A percentile compares a stretch with the other conserved stretches of the same genome.
Conservation (phyloP, 2,113 vertebrate genomes). For the Morone chrysops region DNA sequence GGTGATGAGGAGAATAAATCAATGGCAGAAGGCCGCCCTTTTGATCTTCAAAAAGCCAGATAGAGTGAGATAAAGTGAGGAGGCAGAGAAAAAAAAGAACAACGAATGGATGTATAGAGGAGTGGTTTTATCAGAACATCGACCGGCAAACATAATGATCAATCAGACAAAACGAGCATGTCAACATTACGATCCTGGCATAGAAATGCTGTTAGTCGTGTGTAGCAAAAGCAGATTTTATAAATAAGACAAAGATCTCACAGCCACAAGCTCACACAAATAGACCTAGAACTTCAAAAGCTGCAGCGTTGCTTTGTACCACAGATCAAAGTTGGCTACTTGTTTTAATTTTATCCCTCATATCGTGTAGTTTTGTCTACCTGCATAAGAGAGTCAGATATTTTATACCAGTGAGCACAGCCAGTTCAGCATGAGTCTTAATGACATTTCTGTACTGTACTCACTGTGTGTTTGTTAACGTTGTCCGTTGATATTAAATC, state of each 20-base stretch:
- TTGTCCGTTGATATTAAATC: not conserved
- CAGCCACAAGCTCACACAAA: slow-evolving; percentile 25
- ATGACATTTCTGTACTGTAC: not conserved
- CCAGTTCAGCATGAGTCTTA: not conserved
- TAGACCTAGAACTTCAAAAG: slow-evolving; percentile 51
- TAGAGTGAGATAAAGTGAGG: slow-evolving; percentile 14
- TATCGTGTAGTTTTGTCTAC: slow-evolving; percentile 32
- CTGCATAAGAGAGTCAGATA: not conserved
- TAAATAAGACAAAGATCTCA: slow-evolving; percentile 41
- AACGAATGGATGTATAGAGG: not conserved
- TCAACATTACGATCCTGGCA: not conserved
- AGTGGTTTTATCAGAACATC: slow-evolving; percentile 10
- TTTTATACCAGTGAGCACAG: not conserved
- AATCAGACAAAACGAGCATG: slow-evolving; percentile 33
- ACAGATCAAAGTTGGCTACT: slow-evolving; percentile 55
- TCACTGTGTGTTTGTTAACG: not conserved
- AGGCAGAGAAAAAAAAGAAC: not conserved
- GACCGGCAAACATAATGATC: slow-evolving; percentile 40
- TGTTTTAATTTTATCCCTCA: slow-evolving; percentile 34
- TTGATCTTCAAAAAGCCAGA: slow-evolving; percentile 57
- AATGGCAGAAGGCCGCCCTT: slow-evolving; percentile 28
- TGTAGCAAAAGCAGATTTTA: slow-evolving; percentile 42
- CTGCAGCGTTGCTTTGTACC: slow-evolving; percentile 6
- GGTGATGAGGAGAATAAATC: slow-evolving; percentile 40
- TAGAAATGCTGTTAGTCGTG: slow-evolving; percentile 29